phyloP scores from a whole-genome alignment of 2,888 invertebrate species.

The Nymphalis c-album region DNA sequence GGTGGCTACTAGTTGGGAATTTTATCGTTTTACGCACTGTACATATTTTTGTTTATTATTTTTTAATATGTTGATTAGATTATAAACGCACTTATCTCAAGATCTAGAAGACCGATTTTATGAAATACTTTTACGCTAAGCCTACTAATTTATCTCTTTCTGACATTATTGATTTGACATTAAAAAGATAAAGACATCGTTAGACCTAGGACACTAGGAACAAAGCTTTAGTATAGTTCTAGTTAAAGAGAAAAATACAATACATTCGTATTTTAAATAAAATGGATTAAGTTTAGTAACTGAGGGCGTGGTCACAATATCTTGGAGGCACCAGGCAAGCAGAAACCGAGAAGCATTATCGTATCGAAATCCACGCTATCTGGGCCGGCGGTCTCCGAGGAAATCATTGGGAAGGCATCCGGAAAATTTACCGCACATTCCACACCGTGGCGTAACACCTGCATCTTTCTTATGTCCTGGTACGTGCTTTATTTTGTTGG shows the following conservation, averaged over 20 bases:
- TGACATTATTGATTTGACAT: too few species aligned
- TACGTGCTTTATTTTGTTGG: slow-evolving; percentile 35
- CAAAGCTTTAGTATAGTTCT: too few species aligned
- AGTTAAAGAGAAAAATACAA: too few species aligned
- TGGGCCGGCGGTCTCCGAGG: slow-evolving; percentile 85
- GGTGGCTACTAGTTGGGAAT: slow-evolving; percentile 7
- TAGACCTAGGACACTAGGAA: too few species aligned
- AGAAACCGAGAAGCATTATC: slow-evolving; percentile 79
- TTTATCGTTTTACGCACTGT: too few species aligned
- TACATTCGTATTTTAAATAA: background rate
- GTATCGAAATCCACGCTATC: slow-evolving; percentile 80
- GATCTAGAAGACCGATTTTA: too few species aligned
- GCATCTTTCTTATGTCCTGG: slow-evolving; percentile 66
- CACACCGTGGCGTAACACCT: slow-evolving; percentile 75
- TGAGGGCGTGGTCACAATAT: slow-evolving; percentile 68
- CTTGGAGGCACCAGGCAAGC: slow-evolving; percentile 60
- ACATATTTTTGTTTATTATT: too few species aligned
- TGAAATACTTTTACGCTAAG: too few species aligned
- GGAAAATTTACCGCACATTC: slow-evolving; percentile 83
- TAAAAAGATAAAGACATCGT: too few species aligned
- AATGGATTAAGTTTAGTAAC: slow-evolving; percentile 8
- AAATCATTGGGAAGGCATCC: slow-evolving; percentile 90
- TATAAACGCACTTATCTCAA: too few species aligned
- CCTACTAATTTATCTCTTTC: too few species aligned
- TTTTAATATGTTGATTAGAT: too few species aligned